Evolutionary conservation across 2,888 invertebrate genomes (phyloP).

Genomic region (Girardia tigrina): DNA sequence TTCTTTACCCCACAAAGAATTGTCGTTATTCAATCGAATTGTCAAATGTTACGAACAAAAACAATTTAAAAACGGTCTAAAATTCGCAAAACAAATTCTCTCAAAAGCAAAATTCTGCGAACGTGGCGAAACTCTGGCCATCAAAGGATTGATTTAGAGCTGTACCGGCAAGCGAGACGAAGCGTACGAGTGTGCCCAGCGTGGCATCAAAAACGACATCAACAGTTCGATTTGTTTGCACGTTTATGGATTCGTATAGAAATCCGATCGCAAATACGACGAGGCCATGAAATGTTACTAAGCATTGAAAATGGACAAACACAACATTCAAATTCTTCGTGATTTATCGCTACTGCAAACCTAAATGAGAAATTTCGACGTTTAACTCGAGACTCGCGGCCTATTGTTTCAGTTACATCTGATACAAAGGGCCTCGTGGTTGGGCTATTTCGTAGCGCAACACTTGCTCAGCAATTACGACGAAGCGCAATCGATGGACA

Average conservation of each 20-base stretch:
- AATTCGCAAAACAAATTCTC: constrained; percentile 94
- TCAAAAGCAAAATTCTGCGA: constrained; percentile 86
- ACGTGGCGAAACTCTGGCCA: constrained; percentile 88
- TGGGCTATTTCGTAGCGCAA: constrained; percentile 97
- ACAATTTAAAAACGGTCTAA: constrained; percentile 98
- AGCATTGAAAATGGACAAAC: constrained; percentile 94
- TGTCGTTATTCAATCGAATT: not conserved
- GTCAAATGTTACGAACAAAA: constrained; percentile 94
- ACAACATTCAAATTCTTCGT: constrained; percentile 89
- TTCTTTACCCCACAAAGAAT: not conserved
- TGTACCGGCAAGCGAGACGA: constrained; percentile 92
- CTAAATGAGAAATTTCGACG: constrained; percentile 96
- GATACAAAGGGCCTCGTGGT: constrained; percentile 93
- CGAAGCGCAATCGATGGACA: constrained; percentile 92
- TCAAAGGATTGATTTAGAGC: constrained; percentile 95
- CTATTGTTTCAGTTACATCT: constrained; percentile 87
- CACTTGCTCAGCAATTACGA: constrained; percentile 90
- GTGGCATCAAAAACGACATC: constrained; percentile 84
- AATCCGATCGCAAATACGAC: constrained; percentile 96
- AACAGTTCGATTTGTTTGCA: constrained; percentile 99
- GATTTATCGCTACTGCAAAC: constrained; percentile 93
- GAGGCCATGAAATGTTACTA: constrained; percentile 98
- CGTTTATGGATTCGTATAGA: constrained; percentile 84
- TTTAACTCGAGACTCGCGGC: constrained; percentile 91
- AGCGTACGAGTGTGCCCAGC: constrained; percentile 87